These are phyloP conservation scores for Austrofundulus limnaeus DNA, from an alignment of 2,113 vertebrate genomes.

Conservation along the genomic window DNA sequence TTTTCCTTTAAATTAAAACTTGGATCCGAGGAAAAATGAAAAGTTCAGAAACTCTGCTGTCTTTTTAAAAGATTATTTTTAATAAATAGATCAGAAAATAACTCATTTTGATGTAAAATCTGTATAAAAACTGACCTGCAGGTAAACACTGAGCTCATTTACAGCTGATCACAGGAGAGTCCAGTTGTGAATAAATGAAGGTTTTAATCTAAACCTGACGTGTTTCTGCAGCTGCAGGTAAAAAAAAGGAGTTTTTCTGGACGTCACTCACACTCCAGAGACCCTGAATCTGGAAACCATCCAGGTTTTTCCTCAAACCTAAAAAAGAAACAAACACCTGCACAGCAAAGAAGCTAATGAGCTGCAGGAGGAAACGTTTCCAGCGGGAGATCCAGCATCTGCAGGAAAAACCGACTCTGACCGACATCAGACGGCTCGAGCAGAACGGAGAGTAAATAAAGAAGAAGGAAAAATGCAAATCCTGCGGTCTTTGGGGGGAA, in stretches of 20 bases:
- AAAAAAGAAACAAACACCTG: background rate
- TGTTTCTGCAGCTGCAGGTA: background rate
- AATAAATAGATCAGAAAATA: too few species aligned
- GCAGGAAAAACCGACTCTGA: slow-evolving; percentile 6
- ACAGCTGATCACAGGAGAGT: too few species aligned
- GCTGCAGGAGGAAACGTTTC: slow-evolving; percentile 5
- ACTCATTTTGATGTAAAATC: too few species aligned
- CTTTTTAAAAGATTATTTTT: too few species aligned
- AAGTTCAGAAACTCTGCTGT: too few species aligned
- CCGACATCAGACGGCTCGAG: slow-evolving; percentile 5
- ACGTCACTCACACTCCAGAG: background rate
- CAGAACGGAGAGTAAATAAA: background rate
- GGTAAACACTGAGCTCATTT: too few species aligned
- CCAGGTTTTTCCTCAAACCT: background rate
- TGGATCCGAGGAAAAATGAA: too few species aligned
- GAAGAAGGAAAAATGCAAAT: slow-evolving; percentile 1
- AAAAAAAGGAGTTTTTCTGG: background rate
- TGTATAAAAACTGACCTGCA: too few species aligned
- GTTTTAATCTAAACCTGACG: background rate
- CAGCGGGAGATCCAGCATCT: background rate
- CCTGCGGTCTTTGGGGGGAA: background rate
- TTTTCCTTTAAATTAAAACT: slow-evolving; percentile 11
- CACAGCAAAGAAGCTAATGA: background rate
- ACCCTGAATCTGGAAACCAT: background rate
- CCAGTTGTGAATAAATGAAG: background rate